Evolutionary conservation across 2,797 vertebrate genomes (phyloP).

Genomic region (Morus bassanus): DNA sequence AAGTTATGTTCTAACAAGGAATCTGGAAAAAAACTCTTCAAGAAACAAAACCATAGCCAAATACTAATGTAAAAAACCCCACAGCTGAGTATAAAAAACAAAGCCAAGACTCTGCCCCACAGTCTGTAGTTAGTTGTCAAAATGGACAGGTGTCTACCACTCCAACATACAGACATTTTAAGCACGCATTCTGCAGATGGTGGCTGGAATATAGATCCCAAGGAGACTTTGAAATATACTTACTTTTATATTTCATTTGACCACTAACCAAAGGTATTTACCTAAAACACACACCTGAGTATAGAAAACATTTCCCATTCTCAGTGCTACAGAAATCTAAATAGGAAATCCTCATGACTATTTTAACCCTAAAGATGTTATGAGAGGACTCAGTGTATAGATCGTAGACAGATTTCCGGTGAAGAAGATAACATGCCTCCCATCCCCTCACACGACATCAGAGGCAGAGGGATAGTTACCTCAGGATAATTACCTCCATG

Average conservation of each 20-base stretch:
- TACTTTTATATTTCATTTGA: not conserved
- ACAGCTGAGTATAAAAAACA: not conserved
- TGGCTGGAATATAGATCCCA: not conserved
- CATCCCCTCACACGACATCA: not conserved
- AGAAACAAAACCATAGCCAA: not conserved
- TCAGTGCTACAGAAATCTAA: not conserved
- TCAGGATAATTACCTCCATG: not conserved
- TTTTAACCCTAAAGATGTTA: not conserved
- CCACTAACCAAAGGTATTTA: not conserved
- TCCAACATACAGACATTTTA: not conserved
- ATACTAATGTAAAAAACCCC: not conserved
- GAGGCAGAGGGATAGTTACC: not conserved
- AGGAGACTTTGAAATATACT: not conserved
- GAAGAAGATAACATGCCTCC: not conserved
- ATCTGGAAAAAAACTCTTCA: not conserved
- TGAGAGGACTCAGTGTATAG: not conserved
- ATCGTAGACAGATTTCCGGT: not conserved
- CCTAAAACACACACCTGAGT: not conserved
- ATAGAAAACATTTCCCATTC: not conserved
- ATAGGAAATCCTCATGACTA: not conserved
- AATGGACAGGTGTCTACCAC: not conserved
- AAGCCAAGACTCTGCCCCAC: not conserved
- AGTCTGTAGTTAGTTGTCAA: not conserved
- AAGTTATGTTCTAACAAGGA: not conserved
- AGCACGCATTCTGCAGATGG: not conserved